Percentiles rank a stretch among this genome's conserved stretches.
These are phyloP conservation scores for Phenacoccus solenopsis DNA, from an alignment of 1,140 invertebrate genomes.

Conservation along the genomic window DNA sequence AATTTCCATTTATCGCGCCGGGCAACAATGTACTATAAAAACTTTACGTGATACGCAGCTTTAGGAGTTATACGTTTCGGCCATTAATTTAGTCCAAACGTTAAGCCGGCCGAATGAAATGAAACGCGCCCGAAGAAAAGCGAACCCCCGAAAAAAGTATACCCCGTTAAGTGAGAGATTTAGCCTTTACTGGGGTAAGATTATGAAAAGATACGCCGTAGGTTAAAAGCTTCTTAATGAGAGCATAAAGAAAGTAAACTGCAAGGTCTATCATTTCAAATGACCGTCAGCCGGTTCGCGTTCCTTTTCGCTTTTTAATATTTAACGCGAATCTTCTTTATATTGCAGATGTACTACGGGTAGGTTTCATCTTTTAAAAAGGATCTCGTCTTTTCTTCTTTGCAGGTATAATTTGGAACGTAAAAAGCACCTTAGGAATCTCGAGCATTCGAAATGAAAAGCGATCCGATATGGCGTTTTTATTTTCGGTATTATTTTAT, in stretches of 20 bases:
- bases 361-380: too few species aligned
- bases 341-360: background rate
- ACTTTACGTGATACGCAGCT: background rate
- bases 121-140: background rate
- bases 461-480: background rate
- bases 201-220: slow-evolving; percentile 5
- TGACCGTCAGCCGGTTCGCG: background rate
- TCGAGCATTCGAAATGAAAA: background rate
- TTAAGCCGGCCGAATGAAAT: background rate
- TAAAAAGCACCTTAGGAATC: background rate
- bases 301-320: background rate
- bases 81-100: background rate
- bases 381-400: background rate
- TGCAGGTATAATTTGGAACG: background rate
- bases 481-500: background rate
- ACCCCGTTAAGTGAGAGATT: background rate
- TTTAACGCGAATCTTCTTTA: background rate
- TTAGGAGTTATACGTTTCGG: background rate
- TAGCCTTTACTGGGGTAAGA: background rate
- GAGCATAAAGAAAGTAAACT: slow-evolving; percentile 7
- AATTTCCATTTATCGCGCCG: background rate
- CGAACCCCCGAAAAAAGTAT: background rate
- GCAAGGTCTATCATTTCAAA: background rate
- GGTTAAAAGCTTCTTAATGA: slow-evolving; percentile 18
- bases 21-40: background rate